Evolutionary conservation across 2,888 invertebrate species (phyloP).

Genomic region (Catocala fraxini): DNA sequence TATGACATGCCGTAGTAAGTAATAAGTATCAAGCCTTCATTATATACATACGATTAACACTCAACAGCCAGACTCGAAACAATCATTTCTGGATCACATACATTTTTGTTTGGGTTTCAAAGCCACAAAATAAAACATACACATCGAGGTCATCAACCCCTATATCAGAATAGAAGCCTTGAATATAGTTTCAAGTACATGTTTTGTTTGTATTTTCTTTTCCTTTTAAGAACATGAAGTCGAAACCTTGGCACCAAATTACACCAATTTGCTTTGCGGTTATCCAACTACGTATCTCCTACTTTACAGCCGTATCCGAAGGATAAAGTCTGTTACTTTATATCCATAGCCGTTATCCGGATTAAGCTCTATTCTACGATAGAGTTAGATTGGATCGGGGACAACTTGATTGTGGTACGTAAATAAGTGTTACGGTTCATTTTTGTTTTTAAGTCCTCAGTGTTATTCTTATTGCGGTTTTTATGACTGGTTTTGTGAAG

Average conservation of each 20-base stretch:
- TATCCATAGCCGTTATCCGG: conserved; percentile 43
- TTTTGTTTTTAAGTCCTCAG: background rate
- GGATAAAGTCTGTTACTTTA: conserved; percentile 47
- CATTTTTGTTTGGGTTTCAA: no score
- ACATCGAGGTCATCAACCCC: no score
- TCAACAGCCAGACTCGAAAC: no score
- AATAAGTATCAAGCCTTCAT: no score
- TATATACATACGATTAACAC: no score
- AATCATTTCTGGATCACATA: no score
- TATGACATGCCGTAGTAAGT: no score
- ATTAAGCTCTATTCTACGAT: conserved; percentile 35
- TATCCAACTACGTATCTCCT: conserved; percentile 43
- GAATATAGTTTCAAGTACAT: background rate
- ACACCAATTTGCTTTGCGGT: conserved; percentile 37
- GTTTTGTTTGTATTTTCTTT: background rate
- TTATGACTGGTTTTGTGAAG: no score
- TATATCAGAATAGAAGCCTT: no score
- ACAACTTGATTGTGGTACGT: conserved; percentile 42
- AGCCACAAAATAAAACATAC: no score
- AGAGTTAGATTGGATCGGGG: conserved; percentile 47
- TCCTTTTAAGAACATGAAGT: background rate
- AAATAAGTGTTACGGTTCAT: background rate
- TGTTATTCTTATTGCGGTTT: background rate
- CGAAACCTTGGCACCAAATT: conserved; percentile 33
- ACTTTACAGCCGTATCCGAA: conserved; percentile 36